Percentiles rank a stretch among this genome's conserved stretches.
These are phyloP conservation scores for Drepanosiphum platanoidis DNA, from an alignment of 2,888 invertebrate genomes.

Conservation along the genomic window DNA sequence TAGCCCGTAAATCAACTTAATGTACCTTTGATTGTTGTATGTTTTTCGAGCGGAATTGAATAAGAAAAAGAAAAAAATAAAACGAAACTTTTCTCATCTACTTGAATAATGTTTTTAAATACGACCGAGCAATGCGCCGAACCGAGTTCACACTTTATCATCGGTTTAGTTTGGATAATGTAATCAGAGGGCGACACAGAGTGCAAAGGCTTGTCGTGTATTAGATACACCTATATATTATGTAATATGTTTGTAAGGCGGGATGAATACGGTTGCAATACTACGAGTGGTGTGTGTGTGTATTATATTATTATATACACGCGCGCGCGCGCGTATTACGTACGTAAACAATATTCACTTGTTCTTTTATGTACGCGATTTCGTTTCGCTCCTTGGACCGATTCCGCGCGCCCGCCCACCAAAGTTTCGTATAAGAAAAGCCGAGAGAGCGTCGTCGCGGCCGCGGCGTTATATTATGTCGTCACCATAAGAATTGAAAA, in stretches of 20 bases:
- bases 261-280: background rate
- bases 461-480: background rate
- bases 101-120: conserved; percentile 28
- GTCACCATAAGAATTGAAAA: conserved; percentile 34
- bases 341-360: background rate
- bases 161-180: conserved; percentile 23
- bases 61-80: conserved; percentile 12
- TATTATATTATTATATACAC: background rate
- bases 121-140: background rate
- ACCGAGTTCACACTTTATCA: conserved; percentile 29
- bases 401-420: background rate
- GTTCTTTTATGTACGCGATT: background rate
- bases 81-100: background rate
- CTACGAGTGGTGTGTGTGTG: background rate
- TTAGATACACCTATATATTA: background rate
- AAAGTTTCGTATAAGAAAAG: background rate
- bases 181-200: conserved; percentile 18
- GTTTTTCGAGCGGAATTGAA: conserved; percentile 1
- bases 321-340: background rate
- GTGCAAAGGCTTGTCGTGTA: conserved; percentile 49
- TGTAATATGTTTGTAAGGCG: background rate
- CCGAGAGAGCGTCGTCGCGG: background rate
- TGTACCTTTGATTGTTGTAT: background rate
- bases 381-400: background rate
- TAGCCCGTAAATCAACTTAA: conserved; percentile 8